Evolutionary conservation across 2,888 invertebrate genomes (phyloP), one percentile per base, ranked within the genome.

Genomic region (Clistopyga incitator): DNA sequence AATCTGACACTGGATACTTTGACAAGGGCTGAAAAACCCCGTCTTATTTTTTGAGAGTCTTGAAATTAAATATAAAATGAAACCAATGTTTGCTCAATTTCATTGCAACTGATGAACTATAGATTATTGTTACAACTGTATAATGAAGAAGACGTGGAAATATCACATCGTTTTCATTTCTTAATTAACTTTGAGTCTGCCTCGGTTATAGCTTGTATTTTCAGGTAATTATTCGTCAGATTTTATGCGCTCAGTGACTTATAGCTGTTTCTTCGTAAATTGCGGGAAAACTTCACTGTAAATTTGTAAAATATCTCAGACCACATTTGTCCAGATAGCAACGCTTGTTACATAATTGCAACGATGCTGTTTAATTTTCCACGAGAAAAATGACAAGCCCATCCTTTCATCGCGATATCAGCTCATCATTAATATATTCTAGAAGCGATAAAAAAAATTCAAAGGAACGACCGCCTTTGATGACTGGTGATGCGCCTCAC

Each of bases 391-490:
- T 34, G 6, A 34, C 61, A 6, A n/a, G 2, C 18, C n/a, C 38
- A 61, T 61, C n/a, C 61, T 38, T 61, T 61, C 61, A 61, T 61
- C n/a, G 61, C n/a, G 38, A 61, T 65, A 13, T 38, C 13, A 18
- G 64, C 15, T 11, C 38, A 61, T 61, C 6, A 34, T 38, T 61
- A 38, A 38, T 61, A 6, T 6, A 61, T 61, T 38, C 18, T 18
- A 29, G 72, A 25, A 11, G n/a, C 56, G 25, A 45, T 45, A 72
- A n/a, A 59, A 71, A 38, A 23, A 23, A 71, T 71, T 56, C 71
- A 25, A 71, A 71, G 71, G 42, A 71, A 71, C 56, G 56, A 56
- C 45, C 45, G 71, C 23, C 34, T 61, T 47, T 25, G 47, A 74
- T 47, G 72, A 74, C 47, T 50, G 10, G 10, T 4, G 15, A 18